These are phyloP conservation scores for Syndactyla subalaris DNA, from an alignment of 2,797 vertebrate species.

Conservation along the genomic window DNA sequence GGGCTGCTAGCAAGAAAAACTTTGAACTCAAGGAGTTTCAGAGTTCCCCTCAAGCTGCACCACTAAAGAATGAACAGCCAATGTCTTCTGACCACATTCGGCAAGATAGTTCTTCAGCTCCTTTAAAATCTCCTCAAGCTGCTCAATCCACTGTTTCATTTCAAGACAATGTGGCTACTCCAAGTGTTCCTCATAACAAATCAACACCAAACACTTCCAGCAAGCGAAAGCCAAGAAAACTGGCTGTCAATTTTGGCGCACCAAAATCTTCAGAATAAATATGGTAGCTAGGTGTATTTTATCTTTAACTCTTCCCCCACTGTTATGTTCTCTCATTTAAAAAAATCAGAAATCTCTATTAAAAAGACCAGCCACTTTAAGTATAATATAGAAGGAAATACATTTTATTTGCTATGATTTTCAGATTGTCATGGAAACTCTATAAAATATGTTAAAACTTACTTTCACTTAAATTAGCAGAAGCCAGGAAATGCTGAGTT, in stretches of 20 bases:
- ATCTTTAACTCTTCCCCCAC: conserved; percentile 52
- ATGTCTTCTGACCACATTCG: conserved; percentile 62
- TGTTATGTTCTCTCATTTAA: conserved; percentile 61
- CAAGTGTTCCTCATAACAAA: conserved; percentile 71
- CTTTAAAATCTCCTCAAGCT: conserved; percentile 68
- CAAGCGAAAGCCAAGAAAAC: conserved; percentile 91
- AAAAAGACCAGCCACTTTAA: conserved; percentile 64
- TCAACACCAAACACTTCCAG: conserved; percentile 84
- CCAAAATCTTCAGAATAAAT: conserved; percentile 85
- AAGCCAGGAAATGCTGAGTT: conserved; percentile 49
- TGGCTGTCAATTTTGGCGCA: conserved; percentile 94
- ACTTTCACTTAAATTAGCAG: conserved; percentile 26
- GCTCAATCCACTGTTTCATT: conserved; percentile 63
- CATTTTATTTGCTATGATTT: conserved; percentile 62
- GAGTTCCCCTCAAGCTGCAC: conserved; percentile 77
- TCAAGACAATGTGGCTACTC: conserved; percentile 69
- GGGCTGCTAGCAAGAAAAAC: conserved; percentile 88
- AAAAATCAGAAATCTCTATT: conserved; percentile 70
- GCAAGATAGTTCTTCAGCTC: conserved; percentile 61
- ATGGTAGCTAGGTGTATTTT: conserved; percentile 63
- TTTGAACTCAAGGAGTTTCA: conserved; percentile 84
- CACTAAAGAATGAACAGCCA: conserved; percentile 73
- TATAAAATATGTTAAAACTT: conserved; percentile 28
- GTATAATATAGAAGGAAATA: conserved; percentile 45
- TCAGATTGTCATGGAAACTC: conserved; percentile 46